Base-by-base conservation (phyloP, 2,113 vertebrate species). In the Elephas maximus region DNA sequence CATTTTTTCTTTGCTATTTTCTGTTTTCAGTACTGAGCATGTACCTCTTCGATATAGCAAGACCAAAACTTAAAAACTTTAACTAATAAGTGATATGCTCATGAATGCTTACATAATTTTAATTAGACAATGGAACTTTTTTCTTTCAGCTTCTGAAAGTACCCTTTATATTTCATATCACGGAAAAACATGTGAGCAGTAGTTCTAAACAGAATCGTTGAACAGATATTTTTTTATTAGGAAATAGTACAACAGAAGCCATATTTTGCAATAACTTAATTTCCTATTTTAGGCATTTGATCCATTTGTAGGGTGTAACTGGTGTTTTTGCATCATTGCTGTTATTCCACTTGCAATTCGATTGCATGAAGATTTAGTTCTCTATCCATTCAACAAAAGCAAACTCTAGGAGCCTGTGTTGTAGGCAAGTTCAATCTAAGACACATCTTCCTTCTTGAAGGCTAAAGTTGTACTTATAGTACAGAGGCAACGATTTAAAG, bases 21-120 rank as follows among this genome's bases (percentile, higher is more conserved):
- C 21, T 69, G 6, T 33, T 82, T 93, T 62, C 17, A 51, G 45
- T n/a, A 51, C 33, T 91, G 5, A 93, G 1, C 20, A n/a, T 89
- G 20, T 24, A 86, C 12, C 33, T 95, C 74, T 91, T 96, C 87
- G 51, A 33, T 74, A 97, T 74, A 97, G 65, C 41, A 96, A 95
- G 24, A 82, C 26, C 10, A 60, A 91, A 95, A 74, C n/a, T 67
- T 93, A 89, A 95, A 97, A 85, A 91, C 33, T 94, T 96, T 41
- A 1, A 21, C 67, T 30, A 82, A 53, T 73, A 88, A 94, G 90
- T 88, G 53, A 89, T 51, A 28, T 92, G 11, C 8, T 74, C 57
- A 71, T 82, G 53, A 41, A 60, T 73, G 60, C 60, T 78, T 92
- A 41, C 5, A n/a, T 71, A 81, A 83, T 37, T 90, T 2, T 84